Evolutionary conservation across 2,113 vertebrate genomes (phyloP).

Genomic region (Entosphenus tridentatus): DNA sequence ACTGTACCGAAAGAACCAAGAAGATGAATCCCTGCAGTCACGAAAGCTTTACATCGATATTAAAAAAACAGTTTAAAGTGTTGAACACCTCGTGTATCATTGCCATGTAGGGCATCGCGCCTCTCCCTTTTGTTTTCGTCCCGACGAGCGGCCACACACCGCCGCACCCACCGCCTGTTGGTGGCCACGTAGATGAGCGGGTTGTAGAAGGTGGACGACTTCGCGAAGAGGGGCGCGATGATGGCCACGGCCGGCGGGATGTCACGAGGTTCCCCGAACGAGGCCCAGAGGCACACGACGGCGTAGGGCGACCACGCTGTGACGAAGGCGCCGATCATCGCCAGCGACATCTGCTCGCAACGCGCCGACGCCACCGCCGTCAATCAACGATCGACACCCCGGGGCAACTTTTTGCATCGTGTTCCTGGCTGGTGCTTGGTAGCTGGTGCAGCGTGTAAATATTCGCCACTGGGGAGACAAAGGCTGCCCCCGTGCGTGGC

Average conservation of each 20-base stretch:
- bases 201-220: slow-evolving; percentile 95
- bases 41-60: too few species aligned
- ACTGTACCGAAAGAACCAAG: too few species aligned
- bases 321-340: slow-evolving; percentile 90
- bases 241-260: slow-evolving; percentile 76
- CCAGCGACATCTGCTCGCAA: slow-evolving; percentile 54
- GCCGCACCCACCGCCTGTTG: slow-evolving; percentile 63
- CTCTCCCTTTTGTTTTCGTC: neutral
- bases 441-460: too few species aligned
- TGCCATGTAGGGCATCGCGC: too few species aligned
- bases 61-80: too few species aligned
- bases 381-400: too few species aligned
- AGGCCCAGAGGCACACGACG: slow-evolving; percentile 80
- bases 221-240: slow-evolving; percentile 82
- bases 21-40: too few species aligned
- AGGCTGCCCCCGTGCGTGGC: too few species aligned
- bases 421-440: too few species aligned
- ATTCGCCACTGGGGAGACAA: too few species aligned
- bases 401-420: too few species aligned
- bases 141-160: neutral
- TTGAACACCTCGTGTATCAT: too few species aligned
- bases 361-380: neutral
- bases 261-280: slow-evolving; percentile 54
- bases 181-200: slow-evolving; percentile 83
- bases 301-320: slow-evolving; percentile 90